Percentiles rank a stretch among this genome's conserved stretches.
These are phyloP conservation scores for Chouioia cunea DNA, from an alignment of 2,888 invertebrate genomes.

Conservation along the genomic window DNA sequence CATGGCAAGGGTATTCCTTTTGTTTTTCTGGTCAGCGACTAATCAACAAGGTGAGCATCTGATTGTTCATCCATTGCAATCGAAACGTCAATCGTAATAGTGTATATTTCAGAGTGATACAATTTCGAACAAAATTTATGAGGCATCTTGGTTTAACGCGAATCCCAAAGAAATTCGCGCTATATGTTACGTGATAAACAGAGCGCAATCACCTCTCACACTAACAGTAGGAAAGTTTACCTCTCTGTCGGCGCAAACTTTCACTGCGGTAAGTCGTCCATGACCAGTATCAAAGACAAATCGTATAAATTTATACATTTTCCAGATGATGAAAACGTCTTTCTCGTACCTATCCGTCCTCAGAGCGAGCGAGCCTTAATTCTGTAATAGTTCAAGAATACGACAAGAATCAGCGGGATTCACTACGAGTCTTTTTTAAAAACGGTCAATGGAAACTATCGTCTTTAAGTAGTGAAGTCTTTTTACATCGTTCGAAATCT, in stretches of 20 bases:
- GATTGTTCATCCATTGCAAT: background rate
- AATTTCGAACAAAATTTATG: slow-evolving; percentile 26
- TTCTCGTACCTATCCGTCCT: slow-evolving; percentile 48
- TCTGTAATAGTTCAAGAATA: too few species aligned
- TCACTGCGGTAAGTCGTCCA: slow-evolving; percentile 24
- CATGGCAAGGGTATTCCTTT: slow-evolving; percentile 50
- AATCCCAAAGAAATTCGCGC: slow-evolving; percentile 25
- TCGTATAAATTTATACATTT: too few species aligned
- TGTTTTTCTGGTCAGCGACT: slow-evolving; percentile 55
- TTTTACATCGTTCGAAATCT: too few species aligned
- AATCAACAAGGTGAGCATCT: slow-evolving; percentile 47
- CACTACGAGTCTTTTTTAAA: too few species aligned
- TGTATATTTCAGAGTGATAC: slow-evolving; percentile 23
- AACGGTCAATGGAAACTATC: too few species aligned
- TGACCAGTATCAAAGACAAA: too few species aligned
- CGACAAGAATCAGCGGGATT: too few species aligned
- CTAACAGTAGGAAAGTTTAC: slow-evolving; percentile 39
- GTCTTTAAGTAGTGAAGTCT: too few species aligned
- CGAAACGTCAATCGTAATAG: background rate
- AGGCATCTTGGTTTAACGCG: slow-evolving; percentile 35
- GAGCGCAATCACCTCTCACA: slow-evolving; percentile 27
- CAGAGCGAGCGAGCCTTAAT: slow-evolving; percentile 10
- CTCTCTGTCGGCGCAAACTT: slow-evolving; percentile 22
- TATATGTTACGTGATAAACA: slow-evolving; percentile 22
- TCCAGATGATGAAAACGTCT: slow-evolving; percentile 48